Conservation (phyloP, 2,113 vertebrate genomes). For the Dasyornis broadbenti region DNA sequence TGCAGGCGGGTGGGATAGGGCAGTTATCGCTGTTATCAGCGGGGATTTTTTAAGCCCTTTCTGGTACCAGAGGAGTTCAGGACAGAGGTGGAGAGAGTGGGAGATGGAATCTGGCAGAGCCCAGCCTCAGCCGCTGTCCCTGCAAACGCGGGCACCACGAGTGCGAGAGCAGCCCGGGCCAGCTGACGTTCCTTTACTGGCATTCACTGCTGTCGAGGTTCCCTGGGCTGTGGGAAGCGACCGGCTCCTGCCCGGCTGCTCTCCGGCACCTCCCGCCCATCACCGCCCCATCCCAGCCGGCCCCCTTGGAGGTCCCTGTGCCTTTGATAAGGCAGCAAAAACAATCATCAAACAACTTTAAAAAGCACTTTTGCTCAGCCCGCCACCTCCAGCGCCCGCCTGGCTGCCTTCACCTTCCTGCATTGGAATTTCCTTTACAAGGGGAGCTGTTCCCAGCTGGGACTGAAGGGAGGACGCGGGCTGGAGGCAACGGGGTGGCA, state of each 20-base stretch:
- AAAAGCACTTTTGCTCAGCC: background rate
- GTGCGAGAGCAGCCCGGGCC: background rate
- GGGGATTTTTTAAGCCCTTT: background rate
- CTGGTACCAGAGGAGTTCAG: background rate
- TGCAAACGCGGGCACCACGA: accelerated
- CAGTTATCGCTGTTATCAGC: no score
- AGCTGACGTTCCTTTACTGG: accelerated
- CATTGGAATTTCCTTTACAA: background rate
- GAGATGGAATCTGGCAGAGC: background rate
- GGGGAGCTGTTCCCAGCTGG: background rate
- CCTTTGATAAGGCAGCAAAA: background rate
- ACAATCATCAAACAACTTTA: background rate
- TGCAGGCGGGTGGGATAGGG: background rate
- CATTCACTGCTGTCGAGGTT: background rate
- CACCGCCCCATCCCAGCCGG: background rate
- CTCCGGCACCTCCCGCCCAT: background rate
- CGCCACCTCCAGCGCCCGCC: background rate
- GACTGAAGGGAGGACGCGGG: background rate
- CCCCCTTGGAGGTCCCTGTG: accelerated
- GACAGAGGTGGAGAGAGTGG: background rate
- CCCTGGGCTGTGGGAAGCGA: background rate
- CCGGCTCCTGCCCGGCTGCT: background rate
- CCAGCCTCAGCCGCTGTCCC: background rate
- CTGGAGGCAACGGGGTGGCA: background rate
- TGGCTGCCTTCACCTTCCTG: background rate